Conservation (phyloP, 2,797 vertebrate genomes). For the Pseudopleuronectes americanus region DNA sequence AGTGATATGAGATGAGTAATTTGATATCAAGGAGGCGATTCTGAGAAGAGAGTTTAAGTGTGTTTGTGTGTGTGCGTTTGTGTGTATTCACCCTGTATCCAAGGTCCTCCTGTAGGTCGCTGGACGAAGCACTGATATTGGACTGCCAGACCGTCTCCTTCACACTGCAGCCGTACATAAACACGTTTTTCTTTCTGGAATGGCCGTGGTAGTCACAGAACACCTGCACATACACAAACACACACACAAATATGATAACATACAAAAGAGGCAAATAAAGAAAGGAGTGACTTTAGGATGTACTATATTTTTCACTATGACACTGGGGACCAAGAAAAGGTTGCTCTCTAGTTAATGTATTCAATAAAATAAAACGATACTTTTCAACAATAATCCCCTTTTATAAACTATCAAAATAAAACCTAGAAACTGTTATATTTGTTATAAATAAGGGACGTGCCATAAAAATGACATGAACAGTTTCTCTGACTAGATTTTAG, state of each 20-base stretch:
- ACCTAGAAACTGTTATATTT: not conserved
- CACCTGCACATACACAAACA: slow-evolving; percentile 82
- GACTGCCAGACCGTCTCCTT: slow-evolving; percentile 98
- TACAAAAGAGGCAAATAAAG: not conserved
- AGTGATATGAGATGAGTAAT: slow-evolving; percentile 17
- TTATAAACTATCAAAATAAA: not conserved
- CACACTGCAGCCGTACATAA: slow-evolving; percentile 98
- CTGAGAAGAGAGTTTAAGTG: not conserved
- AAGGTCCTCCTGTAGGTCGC: slow-evolving; percentile 90
- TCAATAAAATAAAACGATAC: no score
- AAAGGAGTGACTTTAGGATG: slow-evolving; percentile 2
- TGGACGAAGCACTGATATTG: slow-evolving; percentile 84
- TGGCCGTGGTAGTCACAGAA: slow-evolving; percentile 99
- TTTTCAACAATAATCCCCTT: not conserved
- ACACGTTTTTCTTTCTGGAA: slow-evolving; percentile 99
- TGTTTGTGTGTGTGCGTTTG: slow-evolving; percentile 4
- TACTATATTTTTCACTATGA: no score
- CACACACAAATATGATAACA: not conserved
- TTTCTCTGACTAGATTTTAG: not conserved
- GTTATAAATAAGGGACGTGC: slow-evolving; percentile 2
- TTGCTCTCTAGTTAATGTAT: not conserved
- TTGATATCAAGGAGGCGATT: not conserved
- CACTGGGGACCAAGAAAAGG: not conserved
- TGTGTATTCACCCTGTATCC: slow-evolving; percentile 85
- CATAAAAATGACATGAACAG: not conserved